Evolutionary conservation across 2,797 vertebrate species (phyloP), one percentile per base, ranked within the genome.

Genomic region (Gobio occitaniae): DNA sequence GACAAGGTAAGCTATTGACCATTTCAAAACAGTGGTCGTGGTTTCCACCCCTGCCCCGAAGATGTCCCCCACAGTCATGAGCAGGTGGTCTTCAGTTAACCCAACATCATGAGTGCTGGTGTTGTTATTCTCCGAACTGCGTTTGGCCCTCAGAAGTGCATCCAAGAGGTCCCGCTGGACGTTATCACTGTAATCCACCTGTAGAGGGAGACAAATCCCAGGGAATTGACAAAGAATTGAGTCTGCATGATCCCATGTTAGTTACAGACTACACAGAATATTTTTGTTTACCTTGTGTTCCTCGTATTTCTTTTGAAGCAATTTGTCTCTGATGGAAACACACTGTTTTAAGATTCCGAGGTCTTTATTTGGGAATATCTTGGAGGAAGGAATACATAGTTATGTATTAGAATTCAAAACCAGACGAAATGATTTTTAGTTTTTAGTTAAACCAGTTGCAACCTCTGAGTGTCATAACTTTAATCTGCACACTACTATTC

Each of bases 31-130:
- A 0, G 97, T 98, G 0, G 94, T 94, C 44, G 97, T 98, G 75
- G 98, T 99, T 88, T 99, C 98, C 88, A 99, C 96, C 0, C 98
- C 98, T 0, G 98, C 98, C 25, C 98, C 98, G 1, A 99, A 99
- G 90, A 99, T 96, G 93, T 99, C 98, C 0, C 94, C 97, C 48
- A 99, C 92, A 0, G 97, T 99, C 96, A 97, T 95, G 25, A 99
- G 95, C 66, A 99, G 90, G 89, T 99, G 96, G 89, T 96, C 96
- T 0, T 99, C 97, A 0, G 95, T 96, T 75, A 98, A 92, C 50
- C 94, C 94, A n/a, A 95, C 91, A 0, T 93, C 91, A 0, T 93
- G 91, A 0, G 80, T 89, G 0, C 21, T 1, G 0, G 90, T 89
- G 81, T 93, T 94, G 88, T 96, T 96, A 88, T 96, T 97, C 87